phyloP scores from a whole-genome alignment of 2,113 vertebrate genomes.

The Tiliqua scincoides region DNA sequence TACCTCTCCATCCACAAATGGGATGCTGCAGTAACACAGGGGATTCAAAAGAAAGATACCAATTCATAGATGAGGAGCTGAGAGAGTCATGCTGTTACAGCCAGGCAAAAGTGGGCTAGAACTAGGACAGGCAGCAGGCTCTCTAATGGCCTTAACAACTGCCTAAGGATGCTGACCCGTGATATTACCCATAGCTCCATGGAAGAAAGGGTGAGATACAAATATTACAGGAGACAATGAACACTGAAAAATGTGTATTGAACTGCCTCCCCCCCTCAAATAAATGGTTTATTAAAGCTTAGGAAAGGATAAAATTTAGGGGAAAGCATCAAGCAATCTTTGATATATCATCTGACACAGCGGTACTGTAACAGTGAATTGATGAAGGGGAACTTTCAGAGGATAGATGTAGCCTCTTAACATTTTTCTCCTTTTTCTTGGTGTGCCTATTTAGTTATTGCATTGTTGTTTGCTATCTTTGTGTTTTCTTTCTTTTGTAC shows the following conservation, averaged over 20 bases:
- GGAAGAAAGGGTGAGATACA: background rate
- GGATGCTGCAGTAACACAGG: no score
- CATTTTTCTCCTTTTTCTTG: background rate
- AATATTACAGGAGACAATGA: background rate
- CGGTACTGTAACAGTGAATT: background rate
- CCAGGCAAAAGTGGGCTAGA: no score
- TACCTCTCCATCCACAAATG: no score
- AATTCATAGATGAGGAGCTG: no score
- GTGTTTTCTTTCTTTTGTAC: background rate
- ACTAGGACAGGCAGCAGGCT: no score
- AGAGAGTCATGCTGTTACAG: no score
- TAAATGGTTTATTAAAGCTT: background rate
- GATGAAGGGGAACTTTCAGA: background rate
- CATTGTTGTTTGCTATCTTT: no score
- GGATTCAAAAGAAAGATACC: no score
- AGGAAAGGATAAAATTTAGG: background rate
- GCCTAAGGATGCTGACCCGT: no score
- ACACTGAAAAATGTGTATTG: no score
- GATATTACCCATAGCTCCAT: background rate
- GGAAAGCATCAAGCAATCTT: background rate
- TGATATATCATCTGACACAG: background rate
- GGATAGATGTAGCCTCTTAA: background rate
- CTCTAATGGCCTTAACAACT: no score
- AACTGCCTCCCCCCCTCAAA: no score
- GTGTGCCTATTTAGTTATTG: background rate